These are phyloP conservation scores for Periparus ater DNA, from an alignment of 2,797 vertebrate genomes.

Conservation along the genomic window DNA sequence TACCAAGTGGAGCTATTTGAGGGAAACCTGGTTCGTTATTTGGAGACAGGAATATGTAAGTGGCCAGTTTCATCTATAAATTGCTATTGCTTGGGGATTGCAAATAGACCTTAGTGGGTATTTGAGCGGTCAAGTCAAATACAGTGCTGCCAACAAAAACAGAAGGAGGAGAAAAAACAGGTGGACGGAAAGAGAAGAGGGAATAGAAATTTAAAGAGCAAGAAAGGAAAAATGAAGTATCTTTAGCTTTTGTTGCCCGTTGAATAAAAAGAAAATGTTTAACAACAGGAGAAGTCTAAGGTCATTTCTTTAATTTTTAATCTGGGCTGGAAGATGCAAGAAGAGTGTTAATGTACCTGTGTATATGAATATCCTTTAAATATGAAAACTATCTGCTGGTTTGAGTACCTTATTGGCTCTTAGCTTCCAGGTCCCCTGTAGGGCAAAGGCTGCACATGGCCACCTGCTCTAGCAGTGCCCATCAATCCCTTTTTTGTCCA, in stretches of 20 bases:
- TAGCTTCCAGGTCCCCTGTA: neutral
- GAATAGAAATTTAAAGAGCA: neutral
- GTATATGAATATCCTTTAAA: neutral
- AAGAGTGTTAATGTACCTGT: neutral
- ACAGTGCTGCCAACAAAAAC: neutral
- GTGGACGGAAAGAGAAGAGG: neutral
- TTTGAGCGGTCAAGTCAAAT: neutral
- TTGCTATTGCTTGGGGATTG: neutral
- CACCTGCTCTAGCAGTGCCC: neutral
- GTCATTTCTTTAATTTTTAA: neutral
- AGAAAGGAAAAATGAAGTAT: neutral
- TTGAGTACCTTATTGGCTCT: neutral
- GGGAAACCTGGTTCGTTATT: constrained; percentile 41
- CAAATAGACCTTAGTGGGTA: neutral
- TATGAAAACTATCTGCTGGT: neutral
- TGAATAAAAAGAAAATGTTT: neutral
- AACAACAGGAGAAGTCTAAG: neutral
- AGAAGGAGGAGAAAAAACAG: neutral
- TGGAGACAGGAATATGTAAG: constrained; percentile 41
- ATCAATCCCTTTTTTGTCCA: neutral
- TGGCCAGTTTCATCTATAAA: constrained; percentile 29
- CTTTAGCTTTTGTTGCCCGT: neutral
- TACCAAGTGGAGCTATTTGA: constrained; percentile 61
- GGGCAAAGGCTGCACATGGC: neutral
- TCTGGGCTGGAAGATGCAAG: neutral